Evolutionary conservation across 2,113 vertebrate genomes (phyloP), one percentile per base, ranked within the genome.

Genomic region (Microcebus griseorufus): DNA sequence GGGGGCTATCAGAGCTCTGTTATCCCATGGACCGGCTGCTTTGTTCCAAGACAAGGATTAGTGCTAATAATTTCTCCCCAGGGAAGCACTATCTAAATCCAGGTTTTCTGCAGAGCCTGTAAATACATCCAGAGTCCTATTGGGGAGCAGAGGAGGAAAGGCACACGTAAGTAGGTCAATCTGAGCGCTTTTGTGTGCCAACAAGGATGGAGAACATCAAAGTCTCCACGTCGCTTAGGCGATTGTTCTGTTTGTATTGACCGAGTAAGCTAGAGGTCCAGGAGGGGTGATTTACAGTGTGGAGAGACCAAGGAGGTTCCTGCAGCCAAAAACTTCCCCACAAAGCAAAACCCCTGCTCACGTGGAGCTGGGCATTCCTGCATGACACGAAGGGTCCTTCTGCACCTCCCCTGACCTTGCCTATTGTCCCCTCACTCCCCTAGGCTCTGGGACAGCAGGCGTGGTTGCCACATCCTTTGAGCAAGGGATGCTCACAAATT

Each of bases 1-100:
- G 62, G 86, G 95, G 98, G 83, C 96, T 97, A 97, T 96, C 94
- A 45, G 98, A 97, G 95, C 90, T 97, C 97, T 96, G 69, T 98
- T 98, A 98, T 96, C 97, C 96, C 97, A 95, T 97, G 69, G 90
- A 93, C 29, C 7, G 79, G 97, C 96, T 96, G 90, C 93, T 98
- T 98, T 98, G 97, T 98, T 98, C 97, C 98, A 98, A 98, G 98
- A 96, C 93, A 97, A 97, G 98, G 98, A 98, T 98, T 98, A 98
- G 97, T 78, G 96, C 95, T 98, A 98, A 98, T 98, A 98, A 98
- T 98, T 98, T 98, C 96, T 98, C 98, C 98, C 97, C 93, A 72
- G 98, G 98, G 98, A 98, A 96, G 93, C 78, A 96, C 97, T 98
- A 96, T 93, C 95, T 98, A 95, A 4, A 98, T 98, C 93, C 94